phyloP scores from a whole-genome alignment of 2,113 vertebrate species.

The Ageneiosus marmoratus region DNA sequence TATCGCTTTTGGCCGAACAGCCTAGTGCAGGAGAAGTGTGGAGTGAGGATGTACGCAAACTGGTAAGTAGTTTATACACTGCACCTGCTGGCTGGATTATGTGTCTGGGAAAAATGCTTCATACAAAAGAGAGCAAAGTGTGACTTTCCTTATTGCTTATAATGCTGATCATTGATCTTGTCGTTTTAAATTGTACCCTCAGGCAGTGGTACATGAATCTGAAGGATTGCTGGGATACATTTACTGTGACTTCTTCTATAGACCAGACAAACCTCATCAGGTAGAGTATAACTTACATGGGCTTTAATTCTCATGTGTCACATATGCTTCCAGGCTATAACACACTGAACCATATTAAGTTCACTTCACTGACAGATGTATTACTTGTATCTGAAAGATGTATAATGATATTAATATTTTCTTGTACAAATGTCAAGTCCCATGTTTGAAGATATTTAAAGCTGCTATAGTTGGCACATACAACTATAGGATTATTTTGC shows the following conservation, averaged over 20 bases:
- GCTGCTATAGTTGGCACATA: neutral
- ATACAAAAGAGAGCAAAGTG: neutral
- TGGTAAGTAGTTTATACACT: conserved; percentile 74
- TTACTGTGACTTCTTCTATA: conserved; percentile 96
- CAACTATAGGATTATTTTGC: neutral
- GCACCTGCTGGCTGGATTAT: neutral
- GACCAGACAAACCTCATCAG: conserved; percentile 92
- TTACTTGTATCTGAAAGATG: neutral
- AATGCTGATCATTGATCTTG: neutral
- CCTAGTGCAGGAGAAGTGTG: conserved; percentile 88
- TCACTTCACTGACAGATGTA: conserved; percentile 5
- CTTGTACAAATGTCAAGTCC: neutral
- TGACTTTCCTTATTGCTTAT: conserved; percentile 14
- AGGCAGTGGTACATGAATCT: conserved; percentile 95
- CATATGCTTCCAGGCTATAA: neutral
- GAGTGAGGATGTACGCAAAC: conserved; percentile 89
- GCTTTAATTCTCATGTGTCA: neutral
- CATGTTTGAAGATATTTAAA: neutral
- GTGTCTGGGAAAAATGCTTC: neutral
- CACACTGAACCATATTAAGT: neutral
- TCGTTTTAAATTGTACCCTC: conserved; percentile 35
- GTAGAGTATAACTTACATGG: conserved; percentile 65
- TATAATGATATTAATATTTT: neutral
- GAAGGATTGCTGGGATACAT: conserved; percentile 94
- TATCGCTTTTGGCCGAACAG: conserved; percentile 85